phyloP scores from a whole-genome alignment of 2,888 invertebrate species.

The Cecidostiba fungosa region DNA sequence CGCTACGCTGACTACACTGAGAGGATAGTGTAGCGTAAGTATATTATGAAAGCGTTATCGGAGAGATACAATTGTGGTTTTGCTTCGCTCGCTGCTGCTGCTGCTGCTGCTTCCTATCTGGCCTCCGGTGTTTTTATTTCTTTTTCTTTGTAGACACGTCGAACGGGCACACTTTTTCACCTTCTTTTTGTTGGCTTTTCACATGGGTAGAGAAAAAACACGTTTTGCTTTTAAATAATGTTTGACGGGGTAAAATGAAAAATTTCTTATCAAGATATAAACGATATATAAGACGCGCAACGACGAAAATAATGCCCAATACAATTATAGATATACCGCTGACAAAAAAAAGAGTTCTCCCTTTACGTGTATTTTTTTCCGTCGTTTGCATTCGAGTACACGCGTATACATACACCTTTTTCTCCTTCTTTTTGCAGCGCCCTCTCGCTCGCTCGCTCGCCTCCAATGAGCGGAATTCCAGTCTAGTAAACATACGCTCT shows the following conservation, averaged over 20 bases:
- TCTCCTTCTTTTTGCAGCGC: constrained; percentile 21
- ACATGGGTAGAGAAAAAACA: not conserved
- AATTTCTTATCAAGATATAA: too few relatives aligned
- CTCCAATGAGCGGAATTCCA: constrained; percentile 64
- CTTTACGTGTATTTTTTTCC: not conserved
- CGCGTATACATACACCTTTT: constrained; percentile 25
- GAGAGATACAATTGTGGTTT: constrained; percentile 16
- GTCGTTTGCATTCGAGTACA: not conserved
- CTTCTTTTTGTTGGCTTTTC: not conserved
- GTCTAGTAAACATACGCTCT: constrained; percentile 64
- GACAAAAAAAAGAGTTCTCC: not conserved
- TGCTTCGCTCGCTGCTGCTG: not conserved
- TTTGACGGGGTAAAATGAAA: too few relatives aligned
- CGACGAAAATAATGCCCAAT: not conserved
- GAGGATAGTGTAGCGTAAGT: not conserved
- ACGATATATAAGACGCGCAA: too few relatives aligned
- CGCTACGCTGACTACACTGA: not conserved
- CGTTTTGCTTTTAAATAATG: too few relatives aligned
- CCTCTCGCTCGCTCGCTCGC: constrained; percentile 16
- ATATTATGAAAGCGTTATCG: not conserved
- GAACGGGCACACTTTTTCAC: too few relatives aligned
- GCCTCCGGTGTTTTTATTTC: not conserved
- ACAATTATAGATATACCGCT: not conserved
- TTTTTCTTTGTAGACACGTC: not conserved
- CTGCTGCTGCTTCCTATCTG: not conserved